Conservation (phyloP, 2,888 invertebrate genomes). For the Biston betularia region DNA sequence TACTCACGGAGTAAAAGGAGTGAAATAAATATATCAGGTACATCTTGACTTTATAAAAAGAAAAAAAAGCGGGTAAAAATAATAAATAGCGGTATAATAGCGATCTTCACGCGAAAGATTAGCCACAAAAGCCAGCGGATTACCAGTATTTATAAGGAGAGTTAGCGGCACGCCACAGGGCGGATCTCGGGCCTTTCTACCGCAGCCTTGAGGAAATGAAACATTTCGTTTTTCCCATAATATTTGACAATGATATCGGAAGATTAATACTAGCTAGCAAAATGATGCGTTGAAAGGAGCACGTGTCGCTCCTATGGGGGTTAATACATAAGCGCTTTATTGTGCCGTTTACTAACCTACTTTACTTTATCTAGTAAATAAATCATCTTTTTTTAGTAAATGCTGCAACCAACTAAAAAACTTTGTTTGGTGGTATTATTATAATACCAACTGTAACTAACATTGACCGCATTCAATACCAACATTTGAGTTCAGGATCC, state of each 20-base stretch:
- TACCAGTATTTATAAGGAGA: constrained; percentile 85
- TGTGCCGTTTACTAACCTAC: neutral
- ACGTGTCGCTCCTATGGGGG: constrained; percentile 11
- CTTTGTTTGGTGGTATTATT: no score
- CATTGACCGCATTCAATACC: constrained; percentile 15
- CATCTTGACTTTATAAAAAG: constrained; percentile 74
- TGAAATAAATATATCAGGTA: constrained; percentile 68
- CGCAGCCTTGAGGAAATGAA: constrained; percentile 51
- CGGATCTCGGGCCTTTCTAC: constrained; percentile 58
- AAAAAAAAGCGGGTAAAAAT: constrained; percentile 76
- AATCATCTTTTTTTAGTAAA: neutral
- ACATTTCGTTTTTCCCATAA: constrained; percentile 47
- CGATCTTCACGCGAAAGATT: constrained; percentile 85
- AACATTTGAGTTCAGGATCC: constrained; percentile 38
- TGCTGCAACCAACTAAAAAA: neutral
- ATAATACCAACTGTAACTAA: neutral
- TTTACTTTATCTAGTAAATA: constrained; percentile 11
- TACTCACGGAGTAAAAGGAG: constrained; percentile 60
- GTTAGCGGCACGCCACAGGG: constrained; percentile 76
- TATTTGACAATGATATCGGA: constrained; percentile 44
- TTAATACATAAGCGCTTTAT: constrained; percentile 1
- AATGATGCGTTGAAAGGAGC: constrained; percentile 22
- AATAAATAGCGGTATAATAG: constrained; percentile 84
- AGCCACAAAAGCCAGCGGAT: constrained; percentile 83
- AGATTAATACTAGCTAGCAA: constrained; percentile 36